These are phyloP conservation scores for Drosophila emarginata DNA, from an alignment of 2,888 invertebrate genomes.

Conservation along the genomic window DNA sequence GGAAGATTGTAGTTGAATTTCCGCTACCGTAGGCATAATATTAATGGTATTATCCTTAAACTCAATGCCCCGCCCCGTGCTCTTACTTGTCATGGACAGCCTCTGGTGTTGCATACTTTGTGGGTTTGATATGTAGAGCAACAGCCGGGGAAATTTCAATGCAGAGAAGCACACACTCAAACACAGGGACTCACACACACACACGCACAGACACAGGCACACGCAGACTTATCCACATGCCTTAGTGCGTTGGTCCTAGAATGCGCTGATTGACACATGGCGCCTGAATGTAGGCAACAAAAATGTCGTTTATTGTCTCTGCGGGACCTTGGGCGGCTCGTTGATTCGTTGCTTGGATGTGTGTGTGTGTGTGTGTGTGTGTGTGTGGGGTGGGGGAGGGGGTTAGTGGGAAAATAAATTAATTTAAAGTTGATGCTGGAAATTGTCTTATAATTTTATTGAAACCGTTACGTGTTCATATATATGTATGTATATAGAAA, in stretches of 20 bases:
- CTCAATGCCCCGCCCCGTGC: neutral
- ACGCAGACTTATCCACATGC: constrained; percentile 1
- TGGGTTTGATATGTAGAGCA: constrained; percentile 52
- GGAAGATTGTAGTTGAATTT: constrained; percentile 3
- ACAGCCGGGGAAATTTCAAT: constrained; percentile 33
- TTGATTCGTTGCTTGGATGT: neutral
- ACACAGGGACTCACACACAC: constrained; percentile 4
- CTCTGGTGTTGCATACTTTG: constrained; percentile 27
- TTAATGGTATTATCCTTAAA: constrained; percentile 57
- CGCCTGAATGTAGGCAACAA: constrained; percentile 30
- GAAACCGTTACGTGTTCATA: constrained; percentile 24
- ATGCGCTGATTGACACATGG: constrained; percentile 64
- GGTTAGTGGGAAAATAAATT: constrained; percentile 40
- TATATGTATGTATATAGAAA: neutral
- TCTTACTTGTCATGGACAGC: constrained; percentile 13
- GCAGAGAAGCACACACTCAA: constrained; percentile 15
- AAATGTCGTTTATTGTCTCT: constrained; percentile 50
- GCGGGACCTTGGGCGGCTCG: constrained; percentile 51
- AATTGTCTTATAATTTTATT: constrained; percentile 50
- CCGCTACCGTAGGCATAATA: constrained; percentile 24
- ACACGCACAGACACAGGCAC: constrained; percentile 1
- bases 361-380: no score
- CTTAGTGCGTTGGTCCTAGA: constrained; percentile 12
- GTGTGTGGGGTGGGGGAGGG: neutral
- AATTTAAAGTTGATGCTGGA: constrained; percentile 55